These are phyloP conservation scores for Passerculus sandwichensis DNA, from an alignment of 2,797 vertebrate genomes.

Conservation along the genomic window DNA sequence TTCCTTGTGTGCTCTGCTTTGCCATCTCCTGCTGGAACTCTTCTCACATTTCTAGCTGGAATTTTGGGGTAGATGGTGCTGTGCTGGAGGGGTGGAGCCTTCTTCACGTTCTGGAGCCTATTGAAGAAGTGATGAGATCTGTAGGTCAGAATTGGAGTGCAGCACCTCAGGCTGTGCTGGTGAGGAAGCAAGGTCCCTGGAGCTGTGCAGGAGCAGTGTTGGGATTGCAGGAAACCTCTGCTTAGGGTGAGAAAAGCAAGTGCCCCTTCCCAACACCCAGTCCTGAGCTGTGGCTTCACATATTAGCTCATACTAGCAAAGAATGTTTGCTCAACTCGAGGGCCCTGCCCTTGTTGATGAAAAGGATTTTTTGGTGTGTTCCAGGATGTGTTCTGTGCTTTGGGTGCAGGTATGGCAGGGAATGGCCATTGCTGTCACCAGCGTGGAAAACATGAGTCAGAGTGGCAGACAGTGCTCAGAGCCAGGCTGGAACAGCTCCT, in stretches of 20 bases:
- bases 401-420: not conserved
- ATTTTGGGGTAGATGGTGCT: not conserved
- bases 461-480: not conserved
- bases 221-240: not conserved
- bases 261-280: not conserved
- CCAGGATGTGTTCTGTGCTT: not conserved
- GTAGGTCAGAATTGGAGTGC: not conserved
- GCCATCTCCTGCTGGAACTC: not conserved
- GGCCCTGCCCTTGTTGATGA: not conserved
- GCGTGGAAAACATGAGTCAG: not conserved
- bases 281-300: not conserved
- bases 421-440: not conserved
- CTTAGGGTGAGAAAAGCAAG: not conserved
- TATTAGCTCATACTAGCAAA: not conserved
- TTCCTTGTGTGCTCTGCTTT: not conserved
- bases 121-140: not conserved
- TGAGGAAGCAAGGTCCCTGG: not conserved
- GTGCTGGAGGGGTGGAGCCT: not conserved
- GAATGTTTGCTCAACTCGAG: not conserved
- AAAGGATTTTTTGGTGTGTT: not conserved
- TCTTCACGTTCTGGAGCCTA: not conserved
- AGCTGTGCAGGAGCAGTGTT: not conserved
- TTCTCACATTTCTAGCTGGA: not conserved
- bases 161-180: not conserved
- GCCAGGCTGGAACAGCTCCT: not conserved